Conservation (phyloP, 1,140 invertebrate species). For the Conus betulinus region DNA sequence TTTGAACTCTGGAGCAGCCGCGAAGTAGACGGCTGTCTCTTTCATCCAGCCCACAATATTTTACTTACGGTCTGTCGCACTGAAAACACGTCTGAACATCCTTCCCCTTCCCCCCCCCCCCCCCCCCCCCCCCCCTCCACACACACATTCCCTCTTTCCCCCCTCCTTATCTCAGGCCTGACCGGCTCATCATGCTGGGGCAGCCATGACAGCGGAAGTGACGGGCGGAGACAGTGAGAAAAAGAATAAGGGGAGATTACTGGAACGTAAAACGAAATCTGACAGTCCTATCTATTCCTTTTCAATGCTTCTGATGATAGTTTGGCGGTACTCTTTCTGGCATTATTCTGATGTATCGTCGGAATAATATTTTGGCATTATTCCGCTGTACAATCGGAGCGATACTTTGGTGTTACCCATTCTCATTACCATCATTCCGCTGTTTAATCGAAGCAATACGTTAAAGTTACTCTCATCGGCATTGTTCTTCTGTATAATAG, state of each 20-base stretch:
- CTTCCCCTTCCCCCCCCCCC: no score
- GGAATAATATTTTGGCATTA: no score
- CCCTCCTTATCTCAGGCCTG: slow-evolving; percentile 9
- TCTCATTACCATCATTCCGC: no score
- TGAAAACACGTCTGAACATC: not conserved
- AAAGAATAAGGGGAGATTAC: not conserved
- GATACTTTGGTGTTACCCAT: no score
- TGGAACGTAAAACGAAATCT: not conserved
- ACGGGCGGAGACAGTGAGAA: not conserved
- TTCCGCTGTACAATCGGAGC: no score
- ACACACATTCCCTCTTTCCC: not conserved
- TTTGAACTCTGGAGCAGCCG: not conserved
- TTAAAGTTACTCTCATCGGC: no score
- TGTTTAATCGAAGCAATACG: no score
- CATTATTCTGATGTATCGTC: no score
- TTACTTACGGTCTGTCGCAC: slow-evolving; percentile 6
- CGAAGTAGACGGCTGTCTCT: not conserved
- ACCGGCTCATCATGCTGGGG: no score
- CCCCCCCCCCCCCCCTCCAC: not conserved
- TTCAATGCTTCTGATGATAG: not conserved
- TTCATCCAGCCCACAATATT: not conserved
- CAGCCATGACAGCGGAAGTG: not conserved
- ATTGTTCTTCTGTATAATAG: no score
- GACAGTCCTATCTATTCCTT: not conserved
- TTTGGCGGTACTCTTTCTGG: no score